Evolutionary conservation across 2,888 invertebrate species (phyloP).

Genomic region (Drosophila fungiperda): DNA sequence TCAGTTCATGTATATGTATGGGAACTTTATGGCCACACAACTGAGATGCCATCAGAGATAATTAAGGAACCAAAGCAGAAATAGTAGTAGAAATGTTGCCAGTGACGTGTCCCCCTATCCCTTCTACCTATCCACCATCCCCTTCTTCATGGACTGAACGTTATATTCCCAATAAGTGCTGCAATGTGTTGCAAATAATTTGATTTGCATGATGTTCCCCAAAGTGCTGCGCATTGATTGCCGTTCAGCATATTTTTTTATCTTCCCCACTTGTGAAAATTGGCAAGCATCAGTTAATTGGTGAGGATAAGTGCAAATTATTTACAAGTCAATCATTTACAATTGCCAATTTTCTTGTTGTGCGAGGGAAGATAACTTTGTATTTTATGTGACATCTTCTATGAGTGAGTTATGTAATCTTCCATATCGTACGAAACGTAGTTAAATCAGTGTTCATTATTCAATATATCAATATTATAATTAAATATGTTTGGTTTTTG

Average conservation of each 20-base stretch:
- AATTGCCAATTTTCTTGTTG: background rate
- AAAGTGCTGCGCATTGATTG: background rate
- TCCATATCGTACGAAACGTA: too few relatives aligned
- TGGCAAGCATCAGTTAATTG: background rate
- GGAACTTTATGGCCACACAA: constrained; percentile 17
- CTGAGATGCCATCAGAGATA: constrained; percentile 53
- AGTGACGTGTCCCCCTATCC: background rate
- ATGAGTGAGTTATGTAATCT: background rate
- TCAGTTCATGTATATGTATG: constrained; percentile 42
- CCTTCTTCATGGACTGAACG: constrained; percentile 13
- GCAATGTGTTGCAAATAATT: constrained; percentile 70
- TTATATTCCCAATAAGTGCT: constrained; percentile 62
- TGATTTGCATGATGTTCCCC: constrained; percentile 61
- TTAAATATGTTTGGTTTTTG: background rate
- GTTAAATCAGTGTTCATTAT: background rate
- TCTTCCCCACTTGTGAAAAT: background rate
- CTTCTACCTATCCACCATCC: background rate
- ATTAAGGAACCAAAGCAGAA: constrained; percentile 25
- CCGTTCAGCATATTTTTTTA: background rate
- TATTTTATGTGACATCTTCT: background rate
- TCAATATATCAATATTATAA: background rate
- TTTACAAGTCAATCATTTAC: background rate
- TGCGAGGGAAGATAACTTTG: background rate
- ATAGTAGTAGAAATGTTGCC: constrained; percentile 4
- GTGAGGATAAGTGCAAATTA: background rate